Base-by-base conservation (phyloP, 2,888 invertebrate genomes). In the Crocallis elinguaria region DNA sequence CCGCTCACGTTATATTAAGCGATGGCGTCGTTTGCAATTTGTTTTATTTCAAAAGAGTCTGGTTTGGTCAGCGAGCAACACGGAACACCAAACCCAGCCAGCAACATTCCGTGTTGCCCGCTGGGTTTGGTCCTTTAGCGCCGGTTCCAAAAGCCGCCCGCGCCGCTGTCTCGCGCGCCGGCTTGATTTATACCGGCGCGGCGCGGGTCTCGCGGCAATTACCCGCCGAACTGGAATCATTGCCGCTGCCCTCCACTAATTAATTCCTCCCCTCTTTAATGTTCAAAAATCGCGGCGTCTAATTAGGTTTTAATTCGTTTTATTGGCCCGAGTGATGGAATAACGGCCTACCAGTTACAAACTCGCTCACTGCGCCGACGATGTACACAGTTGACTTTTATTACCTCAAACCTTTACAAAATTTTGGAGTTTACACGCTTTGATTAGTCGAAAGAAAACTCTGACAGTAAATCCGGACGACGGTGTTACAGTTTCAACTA, bases 291-390 rank as follows among this genome's bases (percentile, higher is more conserved):
- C 87, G 80, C 78, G 77, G 82, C 82, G 82, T 85, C 88, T 89
- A 90, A 91, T 91, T 90, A 91, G 88, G 88, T 87, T 91, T 91
- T 90, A 90, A 91, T 91, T 88, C 86, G 88, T 90, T 88, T 88
- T 88, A 91, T 88, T 86, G 82, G 75, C 2, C 77, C 82, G 79
- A 83, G 84, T 82, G 84, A 84, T 82, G 86, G 81, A 82, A 83
- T 84, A 86, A 88, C 80, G 83, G 82, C 66, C 62, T 57, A 69
- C 69, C 74, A 72, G 73, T 77, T 77, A 67, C 76, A 61, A 76
- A 73, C 67, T 74, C 49, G 55, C 57, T 44, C 38, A 32, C 37
- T 29, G 43, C 46, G 27, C 59, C 43, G 32, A 14, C 12, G 23
- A 19, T 32, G 23, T 33, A 58, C 62, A 54, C 64, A 62, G 64